Evolutionary conservation across 2,113 vertebrate species (phyloP), one percentile per base, ranked within the genome.

Genomic region (Prunella himalayana): DNA sequence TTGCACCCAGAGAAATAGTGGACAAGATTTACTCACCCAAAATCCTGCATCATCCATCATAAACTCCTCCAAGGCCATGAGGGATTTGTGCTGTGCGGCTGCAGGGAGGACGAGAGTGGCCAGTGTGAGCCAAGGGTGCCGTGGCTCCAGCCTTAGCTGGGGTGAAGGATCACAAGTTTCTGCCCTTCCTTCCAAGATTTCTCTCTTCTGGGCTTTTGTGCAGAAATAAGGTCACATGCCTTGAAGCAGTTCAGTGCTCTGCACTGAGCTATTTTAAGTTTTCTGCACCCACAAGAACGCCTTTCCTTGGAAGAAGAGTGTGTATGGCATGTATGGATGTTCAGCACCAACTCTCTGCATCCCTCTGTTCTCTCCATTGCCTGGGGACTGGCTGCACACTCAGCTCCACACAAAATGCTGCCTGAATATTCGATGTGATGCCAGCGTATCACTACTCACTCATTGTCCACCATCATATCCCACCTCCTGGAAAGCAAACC

Each of bases 251-350:
- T 79, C 15, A 47, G 25, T 23, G 30, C 35, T 89, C 69, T 63
- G 20, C 5, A 10, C 37, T 75, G 33, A 13, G 37, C 5, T 27
- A 7, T 50, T 66, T 15, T 47, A 65, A 70, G 51, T 57, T 11
- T 68, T 51, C 39, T 81, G 6, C 3, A 6, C 25, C 50, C 31
- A 14, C 37, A 16, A 5, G 13, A 42, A 28, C 54, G 18, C 66
- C 11, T 35, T 94, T 60, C n/a, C 59, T 45, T 86, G 54, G 21
- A 68, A 61, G 59, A 77, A 79, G 19, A 12, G 30, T 35, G 21
- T 0, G 0, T 35, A 44, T 0, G 0, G 25, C 2, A 0, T 11
- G 15, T 10, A 6, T 1, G 0, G 1, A 11, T 15, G 6, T 7
- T 9, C 65, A 28, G 37, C n/a, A 69, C n/a, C 37, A 61, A 15